phyloP scores from a whole-genome alignment of 1,140 invertebrate genomes.

The Drosophila lini region DNA sequence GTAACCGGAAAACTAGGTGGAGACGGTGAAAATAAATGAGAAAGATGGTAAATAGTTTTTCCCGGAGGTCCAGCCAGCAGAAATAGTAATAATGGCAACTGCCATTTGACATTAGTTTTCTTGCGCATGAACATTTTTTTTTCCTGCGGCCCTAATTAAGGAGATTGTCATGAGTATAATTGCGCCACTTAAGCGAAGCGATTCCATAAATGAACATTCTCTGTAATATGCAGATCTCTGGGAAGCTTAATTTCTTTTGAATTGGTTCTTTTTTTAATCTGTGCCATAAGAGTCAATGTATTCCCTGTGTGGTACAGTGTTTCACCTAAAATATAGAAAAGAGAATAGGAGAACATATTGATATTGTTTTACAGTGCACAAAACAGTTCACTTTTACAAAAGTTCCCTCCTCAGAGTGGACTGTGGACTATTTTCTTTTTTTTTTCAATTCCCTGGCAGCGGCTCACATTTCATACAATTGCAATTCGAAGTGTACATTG shows the following conservation, averaged over 20 bases:
- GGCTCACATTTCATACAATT: slow-evolving; percentile 47
- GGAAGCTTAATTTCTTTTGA: not conserved
- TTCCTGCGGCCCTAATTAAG: slow-evolving; percentile 34
- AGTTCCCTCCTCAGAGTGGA: not conserved
- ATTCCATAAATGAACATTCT: slow-evolving; percentile 6
- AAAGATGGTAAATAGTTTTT: slow-evolving; percentile 48
- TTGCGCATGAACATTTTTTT: slow-evolving; percentile 24
- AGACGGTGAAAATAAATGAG: slow-evolving; percentile 43
- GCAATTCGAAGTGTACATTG: slow-evolving; percentile 25
- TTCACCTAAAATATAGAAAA: not conserved
- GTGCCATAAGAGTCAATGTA: not conserved
- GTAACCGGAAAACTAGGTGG: slow-evolving; percentile 2
- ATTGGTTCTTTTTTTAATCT: not conserved
- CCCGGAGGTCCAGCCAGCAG: slow-evolving; percentile 13
- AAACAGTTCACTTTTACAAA: not conserved
- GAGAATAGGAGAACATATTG: not conserved
- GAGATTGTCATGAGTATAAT: slow-evolving; percentile 43
- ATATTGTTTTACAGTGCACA: not conserved
- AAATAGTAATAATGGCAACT: slow-evolving; percentile 49
- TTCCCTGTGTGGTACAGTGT: not conserved
- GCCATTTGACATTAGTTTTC: slow-evolving; percentile 59
- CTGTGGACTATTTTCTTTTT: not conserved
- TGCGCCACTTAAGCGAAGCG: slow-evolving; percentile 27
- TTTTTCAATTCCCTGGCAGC: not conserved
- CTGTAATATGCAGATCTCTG: not conserved